These are phyloP conservation scores for Drosophila siamana DNA, from an alignment of 2,888 invertebrate genomes.

Conservation along the genomic window DNA sequence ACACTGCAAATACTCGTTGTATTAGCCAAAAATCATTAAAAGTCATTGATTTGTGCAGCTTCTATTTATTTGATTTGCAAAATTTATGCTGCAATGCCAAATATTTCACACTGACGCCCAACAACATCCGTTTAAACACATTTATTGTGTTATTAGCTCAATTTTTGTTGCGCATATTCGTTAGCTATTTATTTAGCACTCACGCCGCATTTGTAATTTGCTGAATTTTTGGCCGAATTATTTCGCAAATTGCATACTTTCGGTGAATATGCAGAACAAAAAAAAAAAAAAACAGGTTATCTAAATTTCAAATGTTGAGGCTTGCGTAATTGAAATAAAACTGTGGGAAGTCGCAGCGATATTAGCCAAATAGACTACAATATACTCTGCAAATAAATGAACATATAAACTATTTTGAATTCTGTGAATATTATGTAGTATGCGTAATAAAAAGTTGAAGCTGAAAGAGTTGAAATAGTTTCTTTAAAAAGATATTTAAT, in stretches of 20 bases:
- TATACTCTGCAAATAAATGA: constrained; percentile 1
- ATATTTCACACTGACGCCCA: neutral
- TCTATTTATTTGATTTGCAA: neutral
- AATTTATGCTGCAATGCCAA: neutral
- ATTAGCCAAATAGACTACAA: neutral
- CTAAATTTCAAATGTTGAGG: constrained; percentile 77
- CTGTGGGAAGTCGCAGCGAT: neutral
- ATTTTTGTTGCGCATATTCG: constrained; percentile 3
- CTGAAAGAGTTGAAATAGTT: too few species aligned
- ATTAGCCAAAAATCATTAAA: constrained; percentile 4
- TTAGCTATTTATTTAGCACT: neutral
- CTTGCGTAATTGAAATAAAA: constrained; percentile 68
- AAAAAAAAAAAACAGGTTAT: constrained; percentile 50
- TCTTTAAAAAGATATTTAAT: too few species aligned
- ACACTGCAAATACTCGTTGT: neutral
- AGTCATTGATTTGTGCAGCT: neutral
- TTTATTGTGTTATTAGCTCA: constrained; percentile 9
- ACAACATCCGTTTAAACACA: neutral
- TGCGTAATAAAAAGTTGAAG: too few species aligned
- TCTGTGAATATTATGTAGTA: too few species aligned
- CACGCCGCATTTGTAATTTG: constrained; percentile 1
- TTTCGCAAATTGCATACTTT: constrained; percentile 45
- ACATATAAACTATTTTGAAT: too few species aligned
- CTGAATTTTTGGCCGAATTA: constrained; percentile 17
- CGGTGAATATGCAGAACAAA: neutral